Percentiles rank a stretch among this genome's conserved stretches.
Evolutionary conservation across 2,113 vertebrate genomes (phyloP).

Genomic region (Taxidea taxus): DNA sequence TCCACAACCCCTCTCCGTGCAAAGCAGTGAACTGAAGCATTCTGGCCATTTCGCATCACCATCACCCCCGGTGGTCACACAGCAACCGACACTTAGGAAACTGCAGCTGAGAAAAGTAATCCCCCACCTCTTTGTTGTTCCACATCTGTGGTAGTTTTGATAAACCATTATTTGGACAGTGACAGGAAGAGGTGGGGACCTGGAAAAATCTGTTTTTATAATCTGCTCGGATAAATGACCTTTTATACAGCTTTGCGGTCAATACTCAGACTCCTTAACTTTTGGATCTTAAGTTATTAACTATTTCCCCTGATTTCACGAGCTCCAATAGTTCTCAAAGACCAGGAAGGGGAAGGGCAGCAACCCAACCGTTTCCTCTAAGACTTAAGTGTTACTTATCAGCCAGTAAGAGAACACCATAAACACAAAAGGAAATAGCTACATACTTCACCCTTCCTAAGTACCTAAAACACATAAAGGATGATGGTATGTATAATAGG

Average conservation of each 20-base stretch:
- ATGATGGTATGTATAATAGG: neutral
- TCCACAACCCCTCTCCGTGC: neutral
- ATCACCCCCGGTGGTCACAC: neutral
- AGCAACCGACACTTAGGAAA: neutral
- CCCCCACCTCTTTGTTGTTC: neutral
- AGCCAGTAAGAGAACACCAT: neutral
- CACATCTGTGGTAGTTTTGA: neutral
- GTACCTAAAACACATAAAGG: neutral
- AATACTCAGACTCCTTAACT: neutral
- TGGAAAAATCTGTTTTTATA: neutral
- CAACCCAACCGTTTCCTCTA: neutral
- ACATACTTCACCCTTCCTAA: neutral
- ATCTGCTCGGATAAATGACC: neutral
- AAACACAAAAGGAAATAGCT: neutral
- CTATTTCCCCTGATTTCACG: neutral
- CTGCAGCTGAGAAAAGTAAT: neutral
- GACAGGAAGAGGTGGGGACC: neutral
- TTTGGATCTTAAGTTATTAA: neutral
- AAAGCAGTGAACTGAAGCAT: neutral
- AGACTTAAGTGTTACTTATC: neutral
- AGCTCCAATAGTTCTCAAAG: neutral
- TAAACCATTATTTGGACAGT: neutral
- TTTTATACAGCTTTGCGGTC: neutral
- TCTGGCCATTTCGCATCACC: neutral
- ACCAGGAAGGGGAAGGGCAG: neutral